Evolutionary conservation across 2,113 vertebrate species (phyloP), one percentile per base, ranked within the genome.

Genomic region (Oxyruncus cristatus): DNA sequence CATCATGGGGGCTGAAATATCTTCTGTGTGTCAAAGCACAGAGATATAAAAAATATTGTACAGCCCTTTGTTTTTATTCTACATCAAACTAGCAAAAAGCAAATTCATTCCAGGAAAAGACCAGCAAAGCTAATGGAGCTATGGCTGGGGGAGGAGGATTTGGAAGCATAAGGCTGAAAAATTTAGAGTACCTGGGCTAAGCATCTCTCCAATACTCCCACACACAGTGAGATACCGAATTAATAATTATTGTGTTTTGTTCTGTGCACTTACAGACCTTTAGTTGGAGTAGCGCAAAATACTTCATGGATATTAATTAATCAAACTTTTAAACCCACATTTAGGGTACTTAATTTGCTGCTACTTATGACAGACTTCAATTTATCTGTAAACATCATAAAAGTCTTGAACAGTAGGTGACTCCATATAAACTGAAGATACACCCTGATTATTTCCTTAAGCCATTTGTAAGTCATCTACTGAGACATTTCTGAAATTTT

Each of bases 1-100:
- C 93, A 75, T 88, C 84, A 63, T 23, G 20, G 33, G 26, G 58
- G 30, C 61, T 93, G 94, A 95, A 94, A 81, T 72, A 88, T 73
- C n/a, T 73, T 21, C 53, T 82, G 49, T 5, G 44, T 87, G 78
- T 86, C 79, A 75, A 93, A 91, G 52, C 76, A 67, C 73, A 41
- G 22, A 75, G 76, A 72, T 92, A 68, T 88, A 46, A 89, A 92
- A 83, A 83, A 16, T 22, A 61, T 37, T 79, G 37, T 11, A 16
- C 12, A 66, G 42, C 9, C 44, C 24, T 49, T 88, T 59, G 30
- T 89, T 92, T 88, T 81, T 66, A 91, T 81, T 76, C 61, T 49
- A 46, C 61, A 59, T 61, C 56, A 63, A 90, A 92, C 19, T 24
- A 62, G 14, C 9, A 30, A 59, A 81, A 78, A 80, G 5, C 22